Base-by-base conservation (phyloP, 2,888 invertebrate species). In the Mythimna lalbum region DNA sequence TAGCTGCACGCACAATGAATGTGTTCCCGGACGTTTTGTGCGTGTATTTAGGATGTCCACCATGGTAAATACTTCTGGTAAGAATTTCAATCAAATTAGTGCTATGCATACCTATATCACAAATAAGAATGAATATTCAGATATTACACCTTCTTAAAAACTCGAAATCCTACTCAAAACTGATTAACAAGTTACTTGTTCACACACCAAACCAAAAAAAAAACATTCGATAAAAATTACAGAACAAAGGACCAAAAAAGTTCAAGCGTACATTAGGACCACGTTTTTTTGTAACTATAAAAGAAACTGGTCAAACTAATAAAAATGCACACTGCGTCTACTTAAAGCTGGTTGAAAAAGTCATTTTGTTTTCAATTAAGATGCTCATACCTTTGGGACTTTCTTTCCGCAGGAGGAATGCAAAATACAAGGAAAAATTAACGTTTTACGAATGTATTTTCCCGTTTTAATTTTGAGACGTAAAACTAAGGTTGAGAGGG, bases 401-500 rank as follows among this genome's bases (percentile, higher is more conserved):
- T 82, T 75, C 70, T 56, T 73, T 63, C 10, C 43, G 47, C 63
- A 50, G 59, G 73, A 31, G 39, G 68, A 83, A 81, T 78, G 57
- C 65, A 72, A 78, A 78, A 67, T 74, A 80, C 63, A 64, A 83
- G 71, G 71, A 77, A 72, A 81, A 75, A 66, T 69, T 43, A 21
- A 43, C 31, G 17, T 76, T 76, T 63, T 57, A 3, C 39, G 10
- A 80, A 65, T 60, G 53, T 80, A 59, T 47, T 80, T 60, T 47
- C 55, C 65, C 33, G 33, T 21, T 62, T 66, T 71, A 63, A 43
- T 70, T 27, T 55, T 72, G 50, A 63, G 50, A 64, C 50, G 36
- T 36, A 39, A 21, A n/a, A 56, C 21, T 50, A 75, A 27, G 66
- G 43, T 55, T 66, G n/a, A 21, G 36, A 47, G 50, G 27, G 17